Conservation (phyloP, 2,113 vertebrate species). For the Heterotis niloticus region DNA sequence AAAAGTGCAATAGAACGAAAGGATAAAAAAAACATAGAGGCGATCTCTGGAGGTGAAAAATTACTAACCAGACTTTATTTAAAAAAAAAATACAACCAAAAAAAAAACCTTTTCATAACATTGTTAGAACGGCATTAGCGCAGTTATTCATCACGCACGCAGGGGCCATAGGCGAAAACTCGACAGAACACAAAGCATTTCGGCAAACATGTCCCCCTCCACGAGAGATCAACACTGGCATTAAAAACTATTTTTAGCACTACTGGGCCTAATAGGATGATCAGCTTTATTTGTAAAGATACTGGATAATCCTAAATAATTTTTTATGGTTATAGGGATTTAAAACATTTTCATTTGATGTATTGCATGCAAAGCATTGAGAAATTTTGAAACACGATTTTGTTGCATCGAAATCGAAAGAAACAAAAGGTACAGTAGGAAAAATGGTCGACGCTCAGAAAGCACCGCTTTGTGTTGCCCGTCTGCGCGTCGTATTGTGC, state of each 20-base stretch:
- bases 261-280: conserved; percentile 71
- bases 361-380: conserved; percentile 47
- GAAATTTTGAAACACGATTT: conserved; percentile 43
- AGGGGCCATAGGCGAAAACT: conserved; percentile 54
- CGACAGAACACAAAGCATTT: conserved; percentile 54
- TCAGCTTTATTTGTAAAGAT: conserved; percentile 69
- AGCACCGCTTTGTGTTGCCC: neutral
- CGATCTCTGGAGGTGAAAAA: conserved; percentile 62
- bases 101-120: conserved; percentile 35
- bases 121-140: conserved; percentile 64
- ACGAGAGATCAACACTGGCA: conserved; percentile 59
- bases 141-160: conserved; percentile 55
- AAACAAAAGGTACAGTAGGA: conserved; percentile 43
- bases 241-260: conserved; percentile 68
- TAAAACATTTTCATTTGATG: conserved; percentile 63
- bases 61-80: conserved; percentile 50
- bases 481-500: neutral
- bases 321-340: conserved; percentile 62
- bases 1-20: conserved; percentile 71
- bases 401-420: conserved; percentile 23
- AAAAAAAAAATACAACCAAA: no score
- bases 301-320: conserved; percentile 71
- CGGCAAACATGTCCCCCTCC: conserved; percentile 35
- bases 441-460: conserved; percentile 21
- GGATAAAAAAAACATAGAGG: neutral